A percentile compares a stretch with the other conserved stretches of the same genome.
Conservation (phyloP, 2,888 invertebrate species). For the Mythimna pallens region DNA sequence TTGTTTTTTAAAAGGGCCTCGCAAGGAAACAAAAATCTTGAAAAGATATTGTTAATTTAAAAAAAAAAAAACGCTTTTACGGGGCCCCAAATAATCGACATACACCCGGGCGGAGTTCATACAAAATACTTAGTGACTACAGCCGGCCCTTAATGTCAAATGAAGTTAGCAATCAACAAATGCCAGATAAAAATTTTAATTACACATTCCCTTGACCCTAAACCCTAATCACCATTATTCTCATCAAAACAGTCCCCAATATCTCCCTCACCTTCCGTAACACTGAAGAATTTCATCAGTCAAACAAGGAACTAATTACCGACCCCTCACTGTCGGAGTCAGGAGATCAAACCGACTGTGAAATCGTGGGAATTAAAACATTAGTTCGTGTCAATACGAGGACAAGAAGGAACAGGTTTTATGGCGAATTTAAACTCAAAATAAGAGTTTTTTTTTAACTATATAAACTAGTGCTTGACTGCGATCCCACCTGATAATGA, state of each 20-base stretch:
- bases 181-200: neutral
- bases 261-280: slow-evolving; percentile 32
- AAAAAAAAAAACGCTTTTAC: too few species aligned
- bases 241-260: slow-evolving; percentile 5
- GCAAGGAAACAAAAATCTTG: too few species aligned
- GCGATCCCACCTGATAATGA: too few species aligned
- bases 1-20: too few species aligned
- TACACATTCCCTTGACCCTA: neutral
- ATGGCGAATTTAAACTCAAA: too few species aligned
- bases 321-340: slow-evolving; percentile 33
- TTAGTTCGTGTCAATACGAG: neutral
- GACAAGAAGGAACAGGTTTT: neutral
- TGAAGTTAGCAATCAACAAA: neutral
- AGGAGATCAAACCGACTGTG: slow-evolving; percentile 46
- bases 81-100: too few species aligned
- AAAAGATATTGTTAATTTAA: too few species aligned
- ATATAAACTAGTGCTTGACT: too few species aligned
- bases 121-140: too few species aligned
- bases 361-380: slow-evolving; percentile 41
- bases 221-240: neutral
- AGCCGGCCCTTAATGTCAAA: neutral
- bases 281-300: slow-evolving; percentile 47
- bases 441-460: too few species aligned
- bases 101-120: too few species aligned
- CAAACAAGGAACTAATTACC: slow-evolving; percentile 60